Percentiles rank a stretch among this genome's conserved stretches.
These are phyloP conservation scores for Epirrhoe alternata DNA, from an alignment of 2,888 invertebrate species.

Conservation along the genomic window DNA sequence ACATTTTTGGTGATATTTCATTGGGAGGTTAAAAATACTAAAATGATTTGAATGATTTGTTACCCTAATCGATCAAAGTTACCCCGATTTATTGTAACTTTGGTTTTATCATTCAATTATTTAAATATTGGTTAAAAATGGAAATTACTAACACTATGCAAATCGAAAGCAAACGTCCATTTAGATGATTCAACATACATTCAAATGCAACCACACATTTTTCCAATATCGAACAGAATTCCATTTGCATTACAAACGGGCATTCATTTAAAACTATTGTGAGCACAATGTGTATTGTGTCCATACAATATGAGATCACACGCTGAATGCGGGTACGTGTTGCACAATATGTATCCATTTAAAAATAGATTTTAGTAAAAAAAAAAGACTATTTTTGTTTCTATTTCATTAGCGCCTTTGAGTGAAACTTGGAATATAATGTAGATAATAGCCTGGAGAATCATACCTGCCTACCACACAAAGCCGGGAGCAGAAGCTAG, in stretches of 20 bases:
- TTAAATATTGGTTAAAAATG: neutral
- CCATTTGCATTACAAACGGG: constrained; percentile 45
- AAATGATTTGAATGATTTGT: too few relatives aligned
- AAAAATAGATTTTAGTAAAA: neutral
- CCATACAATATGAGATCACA: constrained; percentile 12
- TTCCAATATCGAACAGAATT: constrained; percentile 29
- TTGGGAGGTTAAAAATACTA: too few relatives aligned
- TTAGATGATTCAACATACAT: constrained; percentile 1
- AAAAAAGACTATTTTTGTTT: too few relatives aligned
- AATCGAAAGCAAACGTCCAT: constrained; percentile 16
- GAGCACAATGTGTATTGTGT: constrained; percentile 21
- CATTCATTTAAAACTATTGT: constrained; percentile 50
- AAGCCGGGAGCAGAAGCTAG: too few relatives aligned
- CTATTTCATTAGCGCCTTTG: too few relatives aligned
- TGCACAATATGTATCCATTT: neutral
- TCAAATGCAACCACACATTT: constrained; percentile 20
- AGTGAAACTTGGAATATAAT: too few relatives aligned
- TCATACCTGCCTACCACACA: too few relatives aligned
- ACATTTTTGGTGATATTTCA: too few relatives aligned
- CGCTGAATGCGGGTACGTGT: neutral
- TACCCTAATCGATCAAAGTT: too few relatives aligned
- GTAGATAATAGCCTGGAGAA: too few relatives aligned
- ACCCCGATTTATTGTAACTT: too few relatives aligned
- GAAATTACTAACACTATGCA: constrained; percentile 2
- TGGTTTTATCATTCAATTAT: too few relatives aligned